These are phyloP conservation scores for Dicentrarchus labrax DNA, from an alignment of 2,113 vertebrate genomes.

Conservation along the genomic window DNA sequence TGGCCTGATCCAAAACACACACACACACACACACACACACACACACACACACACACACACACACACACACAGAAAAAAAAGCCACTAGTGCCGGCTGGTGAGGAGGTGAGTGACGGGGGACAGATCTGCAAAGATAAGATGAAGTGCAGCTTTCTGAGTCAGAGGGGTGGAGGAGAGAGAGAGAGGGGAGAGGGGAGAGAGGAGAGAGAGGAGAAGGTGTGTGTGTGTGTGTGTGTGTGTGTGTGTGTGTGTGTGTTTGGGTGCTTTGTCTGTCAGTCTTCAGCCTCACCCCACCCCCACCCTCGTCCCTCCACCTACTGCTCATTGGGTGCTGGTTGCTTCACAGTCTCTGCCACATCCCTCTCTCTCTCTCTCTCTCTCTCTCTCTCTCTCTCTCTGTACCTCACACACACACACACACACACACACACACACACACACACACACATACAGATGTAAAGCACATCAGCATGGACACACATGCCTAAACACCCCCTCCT, in stretches of 20 bases:
- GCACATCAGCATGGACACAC: conserved; percentile 55
- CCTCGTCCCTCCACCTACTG: conserved; percentile 1
- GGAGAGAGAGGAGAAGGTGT: no score
- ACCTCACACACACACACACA: background rate
- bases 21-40: conserved; percentile 19
- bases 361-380: background rate
- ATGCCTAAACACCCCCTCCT: background rate
- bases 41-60: background rate
- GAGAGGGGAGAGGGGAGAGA: background rate
- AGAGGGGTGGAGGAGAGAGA: conserved; percentile 22
- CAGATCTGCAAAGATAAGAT: conserved; percentile 55
- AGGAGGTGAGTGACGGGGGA: conserved; percentile 54
- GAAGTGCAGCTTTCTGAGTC: conserved; percentile 65
- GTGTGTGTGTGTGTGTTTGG: conserved; percentile 29
- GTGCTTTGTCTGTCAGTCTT: conserved; percentile 59
- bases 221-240: conserved; percentile 33
- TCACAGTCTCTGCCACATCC: conserved; percentile 22
- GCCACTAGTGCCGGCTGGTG: conserved; percentile 31
- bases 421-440: background rate
- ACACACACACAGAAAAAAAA: no score
- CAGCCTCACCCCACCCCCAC: conserved; percentile 24
- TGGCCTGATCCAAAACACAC: conserved; percentile 3
- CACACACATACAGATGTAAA: conserved; percentile 33
- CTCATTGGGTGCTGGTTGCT: conserved; percentile 22
- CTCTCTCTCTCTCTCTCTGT: conserved; percentile 1